Evolutionary conservation across 2,888 invertebrate genomes (phyloP), one percentile per base, ranked within the genome.

Genomic region (Papilio protenor): DNA sequence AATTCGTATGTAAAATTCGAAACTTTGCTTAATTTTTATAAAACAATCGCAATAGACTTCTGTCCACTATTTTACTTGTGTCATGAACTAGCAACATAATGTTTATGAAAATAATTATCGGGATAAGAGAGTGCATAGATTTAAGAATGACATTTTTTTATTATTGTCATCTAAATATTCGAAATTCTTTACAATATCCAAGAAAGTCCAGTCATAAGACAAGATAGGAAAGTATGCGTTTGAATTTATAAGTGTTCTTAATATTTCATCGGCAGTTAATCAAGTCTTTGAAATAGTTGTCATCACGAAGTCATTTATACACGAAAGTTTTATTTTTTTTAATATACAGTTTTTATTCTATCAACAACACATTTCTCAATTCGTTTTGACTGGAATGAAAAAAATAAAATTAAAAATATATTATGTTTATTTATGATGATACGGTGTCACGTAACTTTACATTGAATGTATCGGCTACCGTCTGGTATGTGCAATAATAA

Each of bases 31-130:
- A 86, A 87, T 90, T 92, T 79, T 92, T 90, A 88, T 88, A 91
- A 90, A 88, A 90, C 90, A 90, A 87, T 90, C 87, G 89, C 85
- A 87, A 89, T 89, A 82, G 83, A 77, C 14, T 81, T 93, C 93
- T 94, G 93, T 94, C 94, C 93, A 93, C 88, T 91, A 87, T 89
- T 86, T 87, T 89, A 88, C 88, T 88, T 86, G 84, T 83, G 85
- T 84, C 21, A 59, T 73, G 80, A 76, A 45, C 52, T 73, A 74
- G 33, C 40, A n/a, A 64, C 49, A n/a, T 77, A 79, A 77, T 76
- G 76, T 69, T 69, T 76, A 57, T 76, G 59, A 21, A 71, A 66
- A 47, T 85, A 83, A 85, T 86, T 89, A 88, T 90, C 90, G 88
- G 91, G 88, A 91, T 91, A 91, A 92, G 81, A 82, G 84, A 87